These are phyloP conservation scores for Orchestia grillus DNA, from an alignment of 1,140 invertebrate genomes.

Conservation along the genomic window DNA sequence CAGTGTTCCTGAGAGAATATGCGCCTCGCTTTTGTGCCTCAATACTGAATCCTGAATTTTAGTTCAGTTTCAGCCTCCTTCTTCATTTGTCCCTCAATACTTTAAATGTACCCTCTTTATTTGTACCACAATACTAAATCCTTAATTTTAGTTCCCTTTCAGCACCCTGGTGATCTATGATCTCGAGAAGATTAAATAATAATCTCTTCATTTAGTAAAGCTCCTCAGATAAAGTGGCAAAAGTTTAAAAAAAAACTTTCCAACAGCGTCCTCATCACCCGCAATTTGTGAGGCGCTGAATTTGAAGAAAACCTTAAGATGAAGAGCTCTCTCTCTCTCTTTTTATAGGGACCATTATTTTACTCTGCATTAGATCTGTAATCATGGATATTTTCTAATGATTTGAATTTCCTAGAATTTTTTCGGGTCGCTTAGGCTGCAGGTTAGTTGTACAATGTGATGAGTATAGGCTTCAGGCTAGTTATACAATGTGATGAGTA, in stretches of 20 bases:
- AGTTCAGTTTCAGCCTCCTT: no score
- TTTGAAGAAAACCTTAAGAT: background rate
- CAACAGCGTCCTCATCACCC: background rate
- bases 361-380: background rate
- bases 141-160: no score
- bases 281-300: background rate
- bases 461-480: background rate
- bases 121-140: no score
- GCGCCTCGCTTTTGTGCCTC: background rate
- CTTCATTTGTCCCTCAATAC: no score
- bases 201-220: background rate
- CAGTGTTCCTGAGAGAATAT: background rate
- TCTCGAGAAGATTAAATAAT: background rate
- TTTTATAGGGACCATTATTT: background rate
- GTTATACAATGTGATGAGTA: background rate
- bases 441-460: background rate
- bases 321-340: background rate
- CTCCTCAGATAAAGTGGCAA: background rate
- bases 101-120: no score
- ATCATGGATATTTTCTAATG: background rate
- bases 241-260: background rate
- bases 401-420: background rate
- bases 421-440: background rate
- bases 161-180: background rate
- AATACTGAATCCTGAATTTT: background rate